Evolutionary conservation across 2,113 vertebrate genomes (phyloP).

Genomic region (Fulmarus glacialis): DNA sequence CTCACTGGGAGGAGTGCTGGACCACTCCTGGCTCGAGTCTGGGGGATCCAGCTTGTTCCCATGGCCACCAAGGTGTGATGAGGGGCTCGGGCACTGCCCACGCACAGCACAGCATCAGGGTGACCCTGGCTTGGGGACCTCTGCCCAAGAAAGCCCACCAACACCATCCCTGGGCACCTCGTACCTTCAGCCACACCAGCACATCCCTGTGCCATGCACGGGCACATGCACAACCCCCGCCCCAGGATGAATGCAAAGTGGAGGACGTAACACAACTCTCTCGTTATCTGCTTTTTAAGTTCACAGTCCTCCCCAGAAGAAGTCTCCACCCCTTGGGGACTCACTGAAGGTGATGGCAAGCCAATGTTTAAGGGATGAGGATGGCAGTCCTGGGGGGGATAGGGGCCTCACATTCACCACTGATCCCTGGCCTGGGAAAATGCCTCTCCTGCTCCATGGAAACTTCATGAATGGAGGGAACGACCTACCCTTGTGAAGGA

Average conservation of each 20-base stretch:
- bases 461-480: background rate
- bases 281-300: background rate
- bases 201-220: background rate
- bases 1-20: background rate
- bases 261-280: background rate
- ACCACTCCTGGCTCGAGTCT: background rate
- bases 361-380: background rate
- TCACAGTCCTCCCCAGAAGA: background rate
- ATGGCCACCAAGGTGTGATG: background rate
- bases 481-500: background rate
- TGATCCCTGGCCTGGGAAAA: background rate
- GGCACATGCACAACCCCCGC: accelerated
- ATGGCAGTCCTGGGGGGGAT: background rate
- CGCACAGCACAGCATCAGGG: background rate
- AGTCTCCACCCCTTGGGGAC: background rate
- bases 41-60: background rate
- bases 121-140: background rate
- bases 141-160: background rate
- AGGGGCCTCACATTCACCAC: background rate
- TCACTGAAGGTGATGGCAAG: background rate
- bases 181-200: background rate
- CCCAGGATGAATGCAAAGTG: background rate
- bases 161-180: background rate
- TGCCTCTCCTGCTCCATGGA: background rate
- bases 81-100: background rate